Conservation (phyloP, 2,113 vertebrate species). For the Maccullochella peelii region DNA sequence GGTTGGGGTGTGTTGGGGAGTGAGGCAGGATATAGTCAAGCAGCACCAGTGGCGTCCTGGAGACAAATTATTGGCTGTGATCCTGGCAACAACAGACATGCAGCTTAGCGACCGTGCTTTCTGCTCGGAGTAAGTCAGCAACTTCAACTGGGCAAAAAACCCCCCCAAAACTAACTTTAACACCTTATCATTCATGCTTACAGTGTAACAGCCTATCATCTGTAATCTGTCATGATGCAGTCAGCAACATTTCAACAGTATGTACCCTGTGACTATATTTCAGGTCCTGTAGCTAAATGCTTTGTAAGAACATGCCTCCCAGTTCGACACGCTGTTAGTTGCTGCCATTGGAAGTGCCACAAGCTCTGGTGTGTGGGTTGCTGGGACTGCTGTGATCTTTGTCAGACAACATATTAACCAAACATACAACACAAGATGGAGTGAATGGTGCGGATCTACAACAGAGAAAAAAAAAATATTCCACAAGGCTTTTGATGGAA, state of each 20-base stretch:
- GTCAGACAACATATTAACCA: slow-evolving; percentile 61
- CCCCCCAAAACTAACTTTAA: too few species aligned
- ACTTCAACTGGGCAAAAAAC: slow-evolving; percentile 80
- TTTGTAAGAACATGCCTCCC: slow-evolving; percentile 60
- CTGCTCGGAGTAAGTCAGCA: slow-evolving; percentile 89
- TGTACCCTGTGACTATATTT: not conserved
- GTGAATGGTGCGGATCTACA: slow-evolving; percentile 53
- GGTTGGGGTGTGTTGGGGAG: slow-evolving; percentile 49
- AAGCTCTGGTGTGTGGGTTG: slow-evolving; percentile 81
- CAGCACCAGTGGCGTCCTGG: slow-evolving; percentile 68
- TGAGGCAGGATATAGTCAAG: slow-evolving; percentile 72
- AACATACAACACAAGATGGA: slow-evolving; percentile 67
- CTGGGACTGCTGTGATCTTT: slow-evolving; percentile 35
- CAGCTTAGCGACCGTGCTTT: slow-evolving; percentile 74
- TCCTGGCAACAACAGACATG: slow-evolving; percentile 71
- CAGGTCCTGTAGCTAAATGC: slow-evolving; percentile 15
- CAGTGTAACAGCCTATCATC: slow-evolving; percentile 18
- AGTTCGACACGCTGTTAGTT: slow-evolving; percentile 66
- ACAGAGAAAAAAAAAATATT: slow-evolving; percentile 27
- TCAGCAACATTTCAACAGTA: slow-evolving; percentile 32
- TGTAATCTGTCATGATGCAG: slow-evolving; percentile 29
- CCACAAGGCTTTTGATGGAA: slow-evolving; percentile 28
- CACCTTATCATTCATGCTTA: slow-evolving; percentile 53
- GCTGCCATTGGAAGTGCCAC: slow-evolving; percentile 76
- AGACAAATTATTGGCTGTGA: slow-evolving; percentile 55